These are phyloP conservation scores for Sarotherodon lohbergeri DNA, from an alignment of 2,113 vertebrate species.

Conservation along the genomic window DNA sequence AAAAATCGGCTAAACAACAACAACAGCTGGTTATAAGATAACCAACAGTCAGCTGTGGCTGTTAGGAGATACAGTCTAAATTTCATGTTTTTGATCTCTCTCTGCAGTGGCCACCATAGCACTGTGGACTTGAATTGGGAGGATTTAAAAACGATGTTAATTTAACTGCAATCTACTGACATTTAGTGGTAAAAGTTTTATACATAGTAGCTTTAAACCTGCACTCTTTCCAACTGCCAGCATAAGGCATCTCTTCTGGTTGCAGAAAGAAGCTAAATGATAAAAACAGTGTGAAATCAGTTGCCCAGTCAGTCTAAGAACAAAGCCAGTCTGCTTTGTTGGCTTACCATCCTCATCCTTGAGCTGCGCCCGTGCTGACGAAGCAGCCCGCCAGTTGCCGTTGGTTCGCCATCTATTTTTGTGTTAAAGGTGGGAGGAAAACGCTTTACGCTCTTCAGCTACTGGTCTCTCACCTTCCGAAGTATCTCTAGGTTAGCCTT, in stretches of 20 bases:
- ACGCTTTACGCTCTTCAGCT: not conserved
- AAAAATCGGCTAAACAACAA: not conserved
- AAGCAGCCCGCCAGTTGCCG: fast-evolving
- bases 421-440: not conserved
- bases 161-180: too few species aligned
- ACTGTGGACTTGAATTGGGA: not conserved
- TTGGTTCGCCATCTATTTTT: not conserved
- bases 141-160: too few species aligned
- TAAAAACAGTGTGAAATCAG: not conserved
- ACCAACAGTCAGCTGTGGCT: not conserved
- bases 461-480: not conserved
- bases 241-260: too few species aligned
- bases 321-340: not conserved
- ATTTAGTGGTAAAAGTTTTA: too few species aligned
- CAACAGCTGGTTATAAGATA: not conserved
- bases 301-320: not conserved
- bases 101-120: not conserved
- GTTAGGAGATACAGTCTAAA: not conserved
- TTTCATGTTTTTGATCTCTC: not conserved
- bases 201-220: too few species aligned
- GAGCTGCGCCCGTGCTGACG: fast-evolving
- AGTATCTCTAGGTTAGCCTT: not conserved
- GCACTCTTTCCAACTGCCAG: too few species aligned
- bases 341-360: not conserved
- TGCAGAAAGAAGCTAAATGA: not conserved